Evolutionary conservation across 2,797 vertebrate genomes (phyloP), one percentile per base, ranked within the genome.

Genomic region (Neosilurus mollespiculum): DNA sequence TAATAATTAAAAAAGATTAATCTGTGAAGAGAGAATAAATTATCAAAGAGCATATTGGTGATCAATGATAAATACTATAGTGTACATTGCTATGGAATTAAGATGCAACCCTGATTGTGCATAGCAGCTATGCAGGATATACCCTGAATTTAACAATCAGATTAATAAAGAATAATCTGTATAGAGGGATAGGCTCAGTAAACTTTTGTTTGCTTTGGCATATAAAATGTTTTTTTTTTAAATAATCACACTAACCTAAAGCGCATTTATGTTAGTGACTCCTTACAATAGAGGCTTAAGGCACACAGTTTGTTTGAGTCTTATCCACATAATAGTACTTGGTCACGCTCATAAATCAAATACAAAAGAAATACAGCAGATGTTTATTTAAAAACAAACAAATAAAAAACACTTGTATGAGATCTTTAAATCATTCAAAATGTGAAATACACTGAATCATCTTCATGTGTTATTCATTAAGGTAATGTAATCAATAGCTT

Each of bases 91-190:
- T 26, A 3, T 26, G 49, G 43, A 26, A 65, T 20, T 59, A 59
- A 64, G 49, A 64, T 78, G 78, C 64, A 22, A 49, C 34, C 37
- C 22, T 67, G 62, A 76, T 77, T 77, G 54, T 79, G 16, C 22
- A 76, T 14, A 18, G 59, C 26, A 82, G 16, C 3, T 61, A 18
- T 11, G 24, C 24, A 64, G 53, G 54, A 54, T 1, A 78, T 37
- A 15, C 59, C 37, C 56, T 83, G 43, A 79, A 78, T 70, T 16
- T 62, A 53, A n/a, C 26, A 2, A 30, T 56, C 26, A 58, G 20
- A 56, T 26, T 62, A 49, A 62, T 18, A 34, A 62, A 51, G 9
- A 30, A 14, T 62, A 24, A 24, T 77, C 71, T 77, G 24, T 2
- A 0, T 34, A 26, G 15, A 37, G 22, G 80, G 54, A 81, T 37